These are phyloP conservation scores for Aurelia aurita complex sp. Pacific DNA, from an alignment of 30 jellyfish, hydroid and myxozoan species.

Conservation along the genomic window DNA sequence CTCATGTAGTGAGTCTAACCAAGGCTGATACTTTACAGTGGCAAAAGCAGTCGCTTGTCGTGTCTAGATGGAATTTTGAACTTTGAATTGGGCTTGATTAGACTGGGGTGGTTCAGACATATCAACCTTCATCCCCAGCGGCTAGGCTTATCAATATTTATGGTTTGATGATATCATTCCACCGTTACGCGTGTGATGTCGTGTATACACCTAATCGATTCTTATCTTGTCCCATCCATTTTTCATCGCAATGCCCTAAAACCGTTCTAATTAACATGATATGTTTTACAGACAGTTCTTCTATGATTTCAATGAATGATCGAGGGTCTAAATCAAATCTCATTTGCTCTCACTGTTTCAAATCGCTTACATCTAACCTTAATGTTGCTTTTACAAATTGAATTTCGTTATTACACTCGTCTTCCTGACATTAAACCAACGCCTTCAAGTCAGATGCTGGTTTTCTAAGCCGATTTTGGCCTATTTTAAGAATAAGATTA, in stretches of 20 bases:
- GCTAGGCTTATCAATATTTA: too few species aligned
- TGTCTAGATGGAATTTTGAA: too few species aligned
- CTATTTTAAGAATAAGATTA: too few species aligned
- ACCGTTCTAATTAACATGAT: slow-evolving; percentile 48
- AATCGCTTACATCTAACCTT: slow-evolving; percentile 33
- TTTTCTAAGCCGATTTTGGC: neutral
- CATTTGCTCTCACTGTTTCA: slow-evolving; percentile 17
- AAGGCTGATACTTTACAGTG: too few species aligned
- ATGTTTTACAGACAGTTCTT: slow-evolving; percentile 54
- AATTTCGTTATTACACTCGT: neutral
- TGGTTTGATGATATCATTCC: neutral
- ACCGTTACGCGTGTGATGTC: slow-evolving; percentile 27
- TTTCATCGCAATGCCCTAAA: too few species aligned
- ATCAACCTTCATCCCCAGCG: too few species aligned
- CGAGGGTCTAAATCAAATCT: slow-evolving; percentile 20
- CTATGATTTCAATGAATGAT: slow-evolving; percentile 17
- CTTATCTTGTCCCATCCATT: too few species aligned
- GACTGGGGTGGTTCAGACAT: too few species aligned
- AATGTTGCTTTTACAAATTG: slow-evolving; percentile 38
- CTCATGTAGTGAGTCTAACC: too few species aligned
- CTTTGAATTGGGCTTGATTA: too few species aligned
- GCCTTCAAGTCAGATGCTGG: slow-evolving; percentile 5
- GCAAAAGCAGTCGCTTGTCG: too few species aligned
- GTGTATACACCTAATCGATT: too few species aligned
- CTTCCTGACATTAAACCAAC: slow-evolving; percentile 5